phyloP scores from a whole-genome alignment of 2,113 vertebrate genomes.

The Cariama cristata region DNA sequence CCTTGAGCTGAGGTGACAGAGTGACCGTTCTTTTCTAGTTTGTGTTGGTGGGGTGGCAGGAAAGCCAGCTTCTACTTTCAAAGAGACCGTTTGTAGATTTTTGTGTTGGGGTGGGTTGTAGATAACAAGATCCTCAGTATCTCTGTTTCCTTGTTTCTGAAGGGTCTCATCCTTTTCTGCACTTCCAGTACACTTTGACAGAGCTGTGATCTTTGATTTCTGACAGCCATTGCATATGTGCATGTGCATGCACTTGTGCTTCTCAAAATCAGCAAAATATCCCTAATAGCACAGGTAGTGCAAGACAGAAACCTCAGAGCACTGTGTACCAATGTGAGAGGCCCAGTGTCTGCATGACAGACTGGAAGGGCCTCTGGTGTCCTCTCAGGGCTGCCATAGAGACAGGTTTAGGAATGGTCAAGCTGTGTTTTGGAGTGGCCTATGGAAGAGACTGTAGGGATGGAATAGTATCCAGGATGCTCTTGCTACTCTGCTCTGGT shows the following conservation, averaged over 20 bases:
- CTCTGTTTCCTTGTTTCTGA: not conserved
- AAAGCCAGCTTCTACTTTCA: not conserved
- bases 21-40: accelerated
- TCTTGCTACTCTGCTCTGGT: not conserved
- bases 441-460: not conserved
- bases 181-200: not conserved
- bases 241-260: accelerated
- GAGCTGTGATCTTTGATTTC: not conserved
- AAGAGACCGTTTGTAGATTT: accelerated
- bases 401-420: not conserved
- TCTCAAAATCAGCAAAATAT: not conserved
- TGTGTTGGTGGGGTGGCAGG: not conserved
- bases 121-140: not conserved
- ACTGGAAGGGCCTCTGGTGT: not conserved
- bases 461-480: not conserved
- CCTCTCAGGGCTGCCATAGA: not conserved
- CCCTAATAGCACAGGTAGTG: accelerated
- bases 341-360: too few relatives aligned
- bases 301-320: not conserved
- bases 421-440: not conserved
- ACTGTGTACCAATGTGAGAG: not conserved
- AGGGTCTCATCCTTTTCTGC: accelerated
- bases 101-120: not conserved
- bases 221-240: not conserved
- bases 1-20: not conserved